These are phyloP conservation scores for Eurosta solidaginis DNA, from an alignment of 1,140 invertebrate species.

Conservation along the genomic window DNA sequence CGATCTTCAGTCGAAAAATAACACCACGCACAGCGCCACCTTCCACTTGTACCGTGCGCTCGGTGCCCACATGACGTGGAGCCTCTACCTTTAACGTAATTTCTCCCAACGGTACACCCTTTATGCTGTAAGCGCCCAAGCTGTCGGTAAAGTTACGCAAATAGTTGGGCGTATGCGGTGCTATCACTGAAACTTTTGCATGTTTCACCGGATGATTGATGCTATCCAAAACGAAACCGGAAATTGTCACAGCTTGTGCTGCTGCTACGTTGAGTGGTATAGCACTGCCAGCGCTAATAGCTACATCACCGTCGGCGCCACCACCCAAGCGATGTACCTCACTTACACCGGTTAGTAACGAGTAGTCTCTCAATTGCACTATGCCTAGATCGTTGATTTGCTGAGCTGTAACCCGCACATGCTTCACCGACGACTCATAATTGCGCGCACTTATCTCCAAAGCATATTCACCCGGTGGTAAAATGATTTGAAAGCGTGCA, in stretches of 20 bases:
- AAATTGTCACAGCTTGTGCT: conserved; percentile 44
- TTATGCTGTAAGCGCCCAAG: conserved; percentile 66
- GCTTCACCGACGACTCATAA: conserved; percentile 62
- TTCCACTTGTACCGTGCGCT: conserved; percentile 63
- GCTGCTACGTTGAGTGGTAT: background rate
- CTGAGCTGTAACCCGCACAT: conserved; percentile 55
- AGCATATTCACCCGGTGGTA: conserved; percentile 69
- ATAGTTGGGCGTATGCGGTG: conserved; percentile 47
- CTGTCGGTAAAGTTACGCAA: conserved; percentile 58
- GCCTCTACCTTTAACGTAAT: conserved; percentile 66
- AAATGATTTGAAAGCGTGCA: conserved; percentile 71
- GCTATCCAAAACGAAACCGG: conserved; percentile 65
- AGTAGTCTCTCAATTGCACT: conserved; percentile 40
- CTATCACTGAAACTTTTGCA: conserved; percentile 63
- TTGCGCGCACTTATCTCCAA: conserved; percentile 65
- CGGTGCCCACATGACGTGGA: conserved; percentile 63
- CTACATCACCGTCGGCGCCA: background rate
- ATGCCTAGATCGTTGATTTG: conserved; percentile 42
- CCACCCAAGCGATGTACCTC: conserved; percentile 39
- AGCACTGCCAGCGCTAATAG: background rate
- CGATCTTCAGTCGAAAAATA: conserved; percentile 69
- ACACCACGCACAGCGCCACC: conserved; percentile 62
- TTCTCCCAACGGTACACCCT: conserved; percentile 62
- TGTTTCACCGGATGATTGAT: conserved; percentile 65
- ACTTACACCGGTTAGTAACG: conserved; percentile 43